These are phyloP conservation scores for Mamestra brassicae DNA, from an alignment of 2,888 invertebrate genomes.

Conservation along the genomic window DNA sequence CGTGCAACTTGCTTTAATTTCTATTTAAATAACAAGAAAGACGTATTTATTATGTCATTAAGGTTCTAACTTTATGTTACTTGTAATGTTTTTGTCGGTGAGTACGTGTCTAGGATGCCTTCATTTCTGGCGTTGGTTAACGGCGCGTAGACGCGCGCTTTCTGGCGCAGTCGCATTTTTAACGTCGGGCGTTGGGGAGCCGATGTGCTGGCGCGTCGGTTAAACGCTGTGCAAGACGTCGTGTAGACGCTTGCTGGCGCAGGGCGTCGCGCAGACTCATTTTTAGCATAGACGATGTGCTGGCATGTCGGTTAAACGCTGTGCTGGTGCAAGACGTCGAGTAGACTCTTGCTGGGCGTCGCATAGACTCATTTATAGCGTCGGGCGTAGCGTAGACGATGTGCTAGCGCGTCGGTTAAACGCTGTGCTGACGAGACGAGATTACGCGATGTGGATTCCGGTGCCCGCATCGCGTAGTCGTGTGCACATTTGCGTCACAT, in stretches of 20 bases:
- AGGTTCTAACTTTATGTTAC: neutral
- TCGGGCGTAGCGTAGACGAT: neutral
- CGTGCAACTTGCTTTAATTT: conserved; percentile 17
- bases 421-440: no score
- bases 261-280: neutral
- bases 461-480: neutral
- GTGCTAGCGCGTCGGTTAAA: neutral
- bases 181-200: neutral
- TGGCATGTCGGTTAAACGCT: neutral
- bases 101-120: neutral
- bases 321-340: neutral
- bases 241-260: neutral
- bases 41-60: neutral
- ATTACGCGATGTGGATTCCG: no score
- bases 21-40: neutral
- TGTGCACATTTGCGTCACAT: neutral
- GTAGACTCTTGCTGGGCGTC: neutral
- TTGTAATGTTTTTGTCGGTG: no score
- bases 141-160: neutral
- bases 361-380: neutral
- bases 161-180: no score
- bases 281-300: neutral
- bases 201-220: neutral
- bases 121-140: neutral
- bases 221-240: neutral